Evolutionary conservation across 2,113 vertebrate genomes (phyloP), one percentile per base, ranked within the genome.

Genomic region (Proterorhinus semilunaris): DNA sequence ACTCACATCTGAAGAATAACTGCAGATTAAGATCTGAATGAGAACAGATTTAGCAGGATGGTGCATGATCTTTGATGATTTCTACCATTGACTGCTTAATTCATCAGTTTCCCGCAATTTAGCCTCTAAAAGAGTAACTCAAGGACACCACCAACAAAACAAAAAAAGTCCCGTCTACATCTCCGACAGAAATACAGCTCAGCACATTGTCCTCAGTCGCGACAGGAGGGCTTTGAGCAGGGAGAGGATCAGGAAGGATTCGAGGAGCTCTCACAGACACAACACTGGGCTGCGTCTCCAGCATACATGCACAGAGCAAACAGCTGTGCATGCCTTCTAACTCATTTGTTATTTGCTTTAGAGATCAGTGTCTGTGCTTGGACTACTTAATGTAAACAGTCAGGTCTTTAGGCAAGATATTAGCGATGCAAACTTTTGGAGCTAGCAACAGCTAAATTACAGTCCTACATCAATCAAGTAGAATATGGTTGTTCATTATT

Each of bases 21-120:
- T 80, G 76, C 90, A 87, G 88, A 89, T 92, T 88, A 92, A 84
- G 81, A 88, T 79, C 76, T 83, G 71, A 91, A 90, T 66, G 74
- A 90, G 88, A 88, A 80, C 78, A 89, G 89, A 91, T 93, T 92
- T 91, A 92, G 88, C 88, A 73, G 88, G 76, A 76, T 86, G 81
- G 77, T 83, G 85, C 72, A 65, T 79, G 86, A 87, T 91, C 88
- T 88, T 89, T 87, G 84, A 88, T 90, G 85, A 89, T 90, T 90
- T 92, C 83, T 92, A 84, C 81, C 65, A 83, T 80, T 77, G 80
- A 88, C 46, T 77, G 80, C 91, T 91, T 90, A 88, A 91, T 92
- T 92, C 87, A 87, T 83, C 79, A 82, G 91, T 88, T 92, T 93
- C 86, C 91, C 85, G 90, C 86, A 90, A 91, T 92, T 91, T 91